Base-by-base conservation (phyloP, 2,888 invertebrate species). In the Xiphydria camelus region DNA sequence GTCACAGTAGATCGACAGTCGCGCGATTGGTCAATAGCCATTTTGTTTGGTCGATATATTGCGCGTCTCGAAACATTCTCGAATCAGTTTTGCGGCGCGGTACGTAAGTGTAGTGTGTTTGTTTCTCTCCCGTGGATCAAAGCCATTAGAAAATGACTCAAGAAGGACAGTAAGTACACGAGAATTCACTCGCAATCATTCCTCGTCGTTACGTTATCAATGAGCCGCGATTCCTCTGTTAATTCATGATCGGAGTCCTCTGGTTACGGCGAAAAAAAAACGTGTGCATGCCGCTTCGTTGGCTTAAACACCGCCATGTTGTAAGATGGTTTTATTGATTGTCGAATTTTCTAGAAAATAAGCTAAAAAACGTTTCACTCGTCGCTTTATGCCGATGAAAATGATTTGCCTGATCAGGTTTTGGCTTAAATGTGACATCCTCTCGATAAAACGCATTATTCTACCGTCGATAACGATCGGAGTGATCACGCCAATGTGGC, bases 271-370 rank as follows among this genome's bases (percentile, higher is more conserved):
- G 18, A 20, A 12, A 22, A 40, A 38, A 41, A 18, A 41, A 33
- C 21, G 9, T 25, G 41, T 53, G 45, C 39, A 40, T 58, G 45
- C 61, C 61, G 53, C 52, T 57, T 56, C 59, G 62, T 64, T 56
- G 57, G 57, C 57, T 62, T 60, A 55, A 62, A 55, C 53, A 60
- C 65, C 72, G 75, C 75, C 75, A 75, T 75, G 64, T 75, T 73
- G 63, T 59, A 59, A 53, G 59, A 62, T 59, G 53, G 57, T 64
- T 67, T 68, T 76, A 76, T 76, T 76, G 76, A 76, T 76, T 76
- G 66, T 62, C 64, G 73, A 73, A 69, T 52, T 66, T 75, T 73
- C 70, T 58, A 57, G 62, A 63, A 61, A 55, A 53, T 50, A 44
- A 44, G 33, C 38, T 18, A 35, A 22, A 17, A 4, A 7, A n/a